These are phyloP conservation scores for Aphodius granarius DNA, from an alignment of 2,888 invertebrate species.

Conservation along the genomic window DNA sequence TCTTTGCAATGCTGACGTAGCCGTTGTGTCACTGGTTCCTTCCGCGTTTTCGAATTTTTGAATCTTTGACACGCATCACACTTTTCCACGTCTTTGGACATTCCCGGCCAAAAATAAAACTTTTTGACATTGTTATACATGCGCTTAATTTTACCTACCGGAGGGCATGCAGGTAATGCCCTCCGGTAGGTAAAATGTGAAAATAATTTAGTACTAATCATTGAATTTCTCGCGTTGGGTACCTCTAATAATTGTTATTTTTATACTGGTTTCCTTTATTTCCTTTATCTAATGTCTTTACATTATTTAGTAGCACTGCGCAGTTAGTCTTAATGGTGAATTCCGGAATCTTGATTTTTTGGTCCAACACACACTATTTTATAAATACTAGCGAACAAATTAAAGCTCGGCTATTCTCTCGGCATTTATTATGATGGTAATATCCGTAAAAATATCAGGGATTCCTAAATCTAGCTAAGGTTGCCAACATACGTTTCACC, in stretches of 20 bases:
- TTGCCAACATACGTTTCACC: too few species aligned
- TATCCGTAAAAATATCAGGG: too few species aligned
- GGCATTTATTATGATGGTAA: too few species aligned
- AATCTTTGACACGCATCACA: slow-evolving; percentile 33
- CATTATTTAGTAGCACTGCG: too few species aligned
- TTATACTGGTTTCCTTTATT: slow-evolving; percentile 20
- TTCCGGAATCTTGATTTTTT: too few species aligned
- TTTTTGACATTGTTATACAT: slow-evolving; percentile 32
- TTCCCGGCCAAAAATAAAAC: slow-evolving; percentile 31
- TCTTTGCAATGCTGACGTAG: slow-evolving; percentile 29
- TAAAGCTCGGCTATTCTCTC: too few species aligned
- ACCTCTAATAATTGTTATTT: slow-evolving; percentile 27
- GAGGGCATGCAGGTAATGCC: too few species aligned
- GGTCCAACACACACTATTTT: too few species aligned
- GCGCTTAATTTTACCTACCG: slow-evolving; percentile 31
- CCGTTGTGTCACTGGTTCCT: slow-evolving; percentile 29
- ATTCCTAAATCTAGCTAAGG: too few species aligned
- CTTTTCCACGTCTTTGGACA: slow-evolving; percentile 29
- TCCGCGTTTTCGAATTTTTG: slow-evolving; percentile 28
- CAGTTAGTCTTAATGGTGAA: too few species aligned
- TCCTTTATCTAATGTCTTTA: too few species aligned
- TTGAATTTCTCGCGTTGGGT: slow-evolving; percentile 20
- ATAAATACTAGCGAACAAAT: too few species aligned
- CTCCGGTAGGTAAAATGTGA: slow-evolving; percentile 34
- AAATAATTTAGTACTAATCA: slow-evolving; percentile 36